Percentiles rank a stretch among this genome's conserved stretches.
Evolutionary conservation across 2,888 invertebrate genomes (phyloP).

Genomic region (Pristionchus maxplancki): DNA sequence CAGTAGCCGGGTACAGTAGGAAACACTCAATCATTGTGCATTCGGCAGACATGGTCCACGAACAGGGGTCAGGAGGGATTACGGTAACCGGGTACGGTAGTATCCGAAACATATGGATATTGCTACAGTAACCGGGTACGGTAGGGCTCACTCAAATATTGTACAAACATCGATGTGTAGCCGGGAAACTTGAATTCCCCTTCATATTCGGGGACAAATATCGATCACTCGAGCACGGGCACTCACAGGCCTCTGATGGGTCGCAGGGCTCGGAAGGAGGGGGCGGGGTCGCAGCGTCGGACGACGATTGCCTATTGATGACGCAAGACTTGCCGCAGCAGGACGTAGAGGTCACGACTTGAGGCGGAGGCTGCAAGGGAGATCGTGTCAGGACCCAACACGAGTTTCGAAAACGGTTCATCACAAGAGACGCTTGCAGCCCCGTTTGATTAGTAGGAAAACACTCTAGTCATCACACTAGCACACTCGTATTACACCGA

Average conservation of each 20-base stretch:
- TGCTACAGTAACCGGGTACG: background rate
- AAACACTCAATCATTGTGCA: too few species aligned
- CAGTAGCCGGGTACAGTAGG: too few species aligned
- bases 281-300: background rate
- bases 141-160: background rate
- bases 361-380: background rate
- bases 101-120: background rate
- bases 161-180: background rate
- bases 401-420: too few species aligned
- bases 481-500: background rate
- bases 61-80: background rate
- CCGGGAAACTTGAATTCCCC: background rate
- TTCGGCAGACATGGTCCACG: too few species aligned
- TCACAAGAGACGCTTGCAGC: too few species aligned
- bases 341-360: background rate
- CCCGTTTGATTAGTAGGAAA: too few species aligned
- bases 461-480: background rate
- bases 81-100: background rate
- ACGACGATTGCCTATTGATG: background rate
- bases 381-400: too few species aligned
- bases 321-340: slow-evolving; percentile 2
- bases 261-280: too few species aligned
- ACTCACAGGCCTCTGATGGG: background rate
- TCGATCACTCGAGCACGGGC: background rate
- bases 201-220: background rate